Conservation (phyloP, 1,140 invertebrate genomes). For the Batillaria attramentaria region DNA sequence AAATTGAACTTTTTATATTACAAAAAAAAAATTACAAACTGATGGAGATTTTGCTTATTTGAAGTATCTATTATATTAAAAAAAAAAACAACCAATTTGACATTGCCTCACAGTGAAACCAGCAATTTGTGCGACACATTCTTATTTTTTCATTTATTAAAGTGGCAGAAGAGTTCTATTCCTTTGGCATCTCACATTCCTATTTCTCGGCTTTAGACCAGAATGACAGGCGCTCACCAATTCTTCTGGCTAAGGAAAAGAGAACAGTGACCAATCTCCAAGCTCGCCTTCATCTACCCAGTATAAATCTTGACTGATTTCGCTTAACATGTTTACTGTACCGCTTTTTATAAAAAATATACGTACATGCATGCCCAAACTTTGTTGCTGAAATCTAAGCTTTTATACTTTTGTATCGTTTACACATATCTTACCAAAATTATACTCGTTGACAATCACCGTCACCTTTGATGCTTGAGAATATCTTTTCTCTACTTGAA, state of each 20-base stretch:
- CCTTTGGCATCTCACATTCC: conserved; percentile 12
- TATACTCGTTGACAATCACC: too few species aligned
- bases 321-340: neutral
- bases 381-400: too few species aligned
- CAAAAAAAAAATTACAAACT: neutral
- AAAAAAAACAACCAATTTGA: neutral
- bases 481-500: too few species aligned
- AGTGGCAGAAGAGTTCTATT: neutral
- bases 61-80: neutral
- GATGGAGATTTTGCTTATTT: neutral
- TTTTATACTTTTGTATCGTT: too few species aligned
- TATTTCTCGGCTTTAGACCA: conserved; percentile 37
- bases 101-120: too few species aligned
- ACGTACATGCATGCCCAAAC: too few species aligned
- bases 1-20: too few species aligned
- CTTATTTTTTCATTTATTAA: too few species aligned
- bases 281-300: conserved; percentile 48
- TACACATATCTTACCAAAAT: too few species aligned
- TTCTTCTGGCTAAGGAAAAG: conserved; percentile 50
- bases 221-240: conserved; percentile 37
- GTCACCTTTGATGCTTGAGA: too few species aligned
- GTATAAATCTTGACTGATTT: too few species aligned
- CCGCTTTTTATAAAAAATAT: neutral
- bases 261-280: conserved; percentile 49
- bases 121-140: too few species aligned